These are phyloP conservation scores for Caenorhabditis sp. DNA, from an alignment of 2,888 invertebrate species.

Conservation along the genomic window DNA sequence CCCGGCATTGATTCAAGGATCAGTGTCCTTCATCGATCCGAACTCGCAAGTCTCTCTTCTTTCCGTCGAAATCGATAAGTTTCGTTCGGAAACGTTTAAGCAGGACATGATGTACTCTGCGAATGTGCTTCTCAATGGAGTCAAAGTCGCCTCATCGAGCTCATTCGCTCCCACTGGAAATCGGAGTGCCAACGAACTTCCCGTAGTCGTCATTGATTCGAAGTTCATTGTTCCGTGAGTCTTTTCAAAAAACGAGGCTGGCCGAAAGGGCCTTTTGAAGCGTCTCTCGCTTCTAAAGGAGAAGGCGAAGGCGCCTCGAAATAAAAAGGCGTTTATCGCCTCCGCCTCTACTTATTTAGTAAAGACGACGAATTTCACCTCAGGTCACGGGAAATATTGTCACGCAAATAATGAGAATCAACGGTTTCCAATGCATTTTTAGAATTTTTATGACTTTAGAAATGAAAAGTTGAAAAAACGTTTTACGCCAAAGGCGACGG, in stretches of 20 bases:
- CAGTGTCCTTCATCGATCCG: constrained; percentile 28
- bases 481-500: too few relatives aligned
- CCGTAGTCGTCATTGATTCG: constrained; percentile 58
- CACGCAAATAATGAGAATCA: too few relatives aligned
- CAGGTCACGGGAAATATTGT: too few relatives aligned
- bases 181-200: constrained; percentile 33
- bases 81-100: constrained; percentile 56
- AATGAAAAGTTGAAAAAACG: too few relatives aligned
- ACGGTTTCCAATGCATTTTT: too few relatives aligned
- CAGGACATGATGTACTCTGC: constrained; percentile 54
- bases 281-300: too few relatives aligned
- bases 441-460: too few relatives aligned
- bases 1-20: constrained; percentile 19
- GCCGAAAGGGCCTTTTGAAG: too few relatives aligned
- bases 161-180: constrained; percentile 40
- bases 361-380: too few relatives aligned
- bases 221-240: constrained; percentile 60
- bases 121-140: constrained; percentile 46
- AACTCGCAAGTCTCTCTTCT: constrained; percentile 47
- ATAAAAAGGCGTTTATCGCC: too few relatives aligned
- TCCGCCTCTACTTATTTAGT: background rate
- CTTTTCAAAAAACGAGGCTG: too few relatives aligned
- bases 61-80: constrained; percentile 54
- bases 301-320: too few relatives aligned
- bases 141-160: constrained; percentile 53